phyloP scores from a whole-genome alignment of 2,888 invertebrate genomes.

The Malachius bipustulatus region DNA sequence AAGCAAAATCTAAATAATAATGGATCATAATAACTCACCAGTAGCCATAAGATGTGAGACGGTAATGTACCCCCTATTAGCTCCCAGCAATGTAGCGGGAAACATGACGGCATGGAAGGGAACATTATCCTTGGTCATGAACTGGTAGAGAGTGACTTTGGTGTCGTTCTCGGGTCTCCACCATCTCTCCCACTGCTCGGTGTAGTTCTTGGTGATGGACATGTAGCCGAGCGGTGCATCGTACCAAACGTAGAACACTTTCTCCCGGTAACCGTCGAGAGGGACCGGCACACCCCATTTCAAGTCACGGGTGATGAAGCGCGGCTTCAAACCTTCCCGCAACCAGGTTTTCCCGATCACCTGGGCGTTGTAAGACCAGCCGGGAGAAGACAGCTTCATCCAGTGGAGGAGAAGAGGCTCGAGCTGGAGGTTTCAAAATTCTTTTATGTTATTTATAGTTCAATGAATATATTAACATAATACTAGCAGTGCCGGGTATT shows the following conservation, averaged over 20 bases:
- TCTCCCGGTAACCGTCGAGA: slow-evolving; percentile 67
- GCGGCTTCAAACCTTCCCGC: slow-evolving; percentile 80
- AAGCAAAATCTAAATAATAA: no score
- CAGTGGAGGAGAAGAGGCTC: slow-evolving; percentile 64
- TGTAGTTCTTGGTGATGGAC: slow-evolving; percentile 88
- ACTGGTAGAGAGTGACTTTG: slow-evolving; percentile 77
- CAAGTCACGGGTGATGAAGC: slow-evolving; percentile 94
- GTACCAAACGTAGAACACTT: slow-evolving; percentile 99
- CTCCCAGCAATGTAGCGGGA: slow-evolving; percentile 78
- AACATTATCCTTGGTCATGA: slow-evolving; percentile 99
- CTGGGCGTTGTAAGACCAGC: slow-evolving; percentile 72
- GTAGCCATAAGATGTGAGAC: slow-evolving; percentile 89
- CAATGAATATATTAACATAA: no score
- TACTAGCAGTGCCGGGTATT: no score
- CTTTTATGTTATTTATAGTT: no score
- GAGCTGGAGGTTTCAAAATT: no score
- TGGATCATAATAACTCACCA: no score
- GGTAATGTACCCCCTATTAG: slow-evolving; percentile 67
- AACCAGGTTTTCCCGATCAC: slow-evolving; percentile 87
- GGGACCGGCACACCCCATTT: slow-evolving; percentile 99
- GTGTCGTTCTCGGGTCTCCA: slow-evolving; percentile 60
- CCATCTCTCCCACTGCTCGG: slow-evolving; percentile 84
- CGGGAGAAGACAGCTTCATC: slow-evolving; percentile 49
- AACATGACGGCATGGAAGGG: slow-evolving; percentile 99
- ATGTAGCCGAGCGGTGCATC: slow-evolving; percentile 98